A percentile compares a stretch with the other conserved stretches of the same genome.
phyloP scores from a whole-genome alignment of 2,797 vertebrate species.

The Lepus townsendii region DNA sequence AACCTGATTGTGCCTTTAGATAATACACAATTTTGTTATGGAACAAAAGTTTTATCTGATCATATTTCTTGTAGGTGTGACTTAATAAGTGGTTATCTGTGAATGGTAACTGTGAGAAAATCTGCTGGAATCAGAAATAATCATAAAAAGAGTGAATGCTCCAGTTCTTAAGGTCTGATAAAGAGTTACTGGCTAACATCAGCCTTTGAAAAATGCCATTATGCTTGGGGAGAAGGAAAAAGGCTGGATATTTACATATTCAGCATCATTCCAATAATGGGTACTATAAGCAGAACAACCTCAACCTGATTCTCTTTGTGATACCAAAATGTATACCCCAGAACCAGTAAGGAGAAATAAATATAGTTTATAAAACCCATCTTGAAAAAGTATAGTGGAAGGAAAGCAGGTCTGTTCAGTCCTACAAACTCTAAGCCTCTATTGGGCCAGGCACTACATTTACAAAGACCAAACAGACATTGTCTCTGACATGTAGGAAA shows the following conservation, averaged over 20 bases:
- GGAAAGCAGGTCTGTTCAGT: not conserved
- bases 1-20: not conserved
- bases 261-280: not conserved
- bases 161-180: not conserved
- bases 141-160: not conserved
- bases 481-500: not conserved
- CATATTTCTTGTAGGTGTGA: not conserved
- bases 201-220: not conserved
- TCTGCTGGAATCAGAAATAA: conserved; percentile 30
- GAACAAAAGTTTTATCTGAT: not conserved
- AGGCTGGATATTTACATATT: not conserved
- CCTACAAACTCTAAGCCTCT: not conserved
- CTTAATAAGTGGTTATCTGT: conserved; percentile 22
- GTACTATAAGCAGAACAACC: not conserved
- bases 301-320: not conserved
- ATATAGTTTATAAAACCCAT: not conserved
- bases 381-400: not conserved
- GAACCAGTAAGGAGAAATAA: conserved; percentile 2
- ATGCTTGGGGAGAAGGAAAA: not conserved
- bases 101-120: not conserved
- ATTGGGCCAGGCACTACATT: not conserved
- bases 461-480: not conserved
- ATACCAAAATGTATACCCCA: not conserved
- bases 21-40: not conserved
- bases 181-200: conserved; percentile 1